Evolutionary conservation across 64 coral and sea anemone genomes (phyloP).

Genomic region (Pocillopora verrucosa): DNA sequence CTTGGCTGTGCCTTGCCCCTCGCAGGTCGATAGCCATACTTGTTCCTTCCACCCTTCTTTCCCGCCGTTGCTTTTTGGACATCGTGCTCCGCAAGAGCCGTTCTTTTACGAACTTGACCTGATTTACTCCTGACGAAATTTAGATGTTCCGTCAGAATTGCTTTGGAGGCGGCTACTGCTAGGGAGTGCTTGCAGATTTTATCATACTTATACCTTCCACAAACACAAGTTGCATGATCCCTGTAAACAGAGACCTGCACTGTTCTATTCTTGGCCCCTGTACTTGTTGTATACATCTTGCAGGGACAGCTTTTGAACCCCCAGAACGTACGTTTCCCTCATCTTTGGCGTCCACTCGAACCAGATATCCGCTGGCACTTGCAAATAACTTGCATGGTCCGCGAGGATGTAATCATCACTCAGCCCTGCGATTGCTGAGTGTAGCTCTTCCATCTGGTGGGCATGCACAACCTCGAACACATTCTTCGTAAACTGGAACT

Average conservation of each 20-base stretch:
- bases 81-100: background rate
- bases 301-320: slow-evolving; percentile 18
- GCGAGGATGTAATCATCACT: slow-evolving; percentile 14
- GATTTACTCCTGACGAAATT: too few species aligned
- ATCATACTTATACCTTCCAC: slow-evolving; percentile 4
- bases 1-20: background rate
- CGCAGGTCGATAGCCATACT: background rate
- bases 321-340: background rate
- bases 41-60: background rate
- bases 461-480: slow-evolving; percentile 36
- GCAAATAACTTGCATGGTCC: background rate
- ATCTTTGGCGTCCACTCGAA: slow-evolving; percentile 31
- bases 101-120: too few species aligned
- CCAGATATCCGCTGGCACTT: slow-evolving; percentile 35
- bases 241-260: background rate
- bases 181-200: slow-evolving; percentile 38
- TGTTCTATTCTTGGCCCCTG: background rate
- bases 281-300: background rate
- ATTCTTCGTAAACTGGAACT: slow-evolving; percentile 42
- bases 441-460: slow-evolving; percentile 36
- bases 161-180: slow-evolving; percentile 14
- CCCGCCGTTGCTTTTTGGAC: background rate
- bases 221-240: background rate
- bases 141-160: background rate
- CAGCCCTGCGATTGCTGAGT: background rate